Percentiles rank a stretch among this genome's conserved stretches.
Conservation (phyloP, 2,113 vertebrate genomes). For the Hippocampus barbouri region DNA sequence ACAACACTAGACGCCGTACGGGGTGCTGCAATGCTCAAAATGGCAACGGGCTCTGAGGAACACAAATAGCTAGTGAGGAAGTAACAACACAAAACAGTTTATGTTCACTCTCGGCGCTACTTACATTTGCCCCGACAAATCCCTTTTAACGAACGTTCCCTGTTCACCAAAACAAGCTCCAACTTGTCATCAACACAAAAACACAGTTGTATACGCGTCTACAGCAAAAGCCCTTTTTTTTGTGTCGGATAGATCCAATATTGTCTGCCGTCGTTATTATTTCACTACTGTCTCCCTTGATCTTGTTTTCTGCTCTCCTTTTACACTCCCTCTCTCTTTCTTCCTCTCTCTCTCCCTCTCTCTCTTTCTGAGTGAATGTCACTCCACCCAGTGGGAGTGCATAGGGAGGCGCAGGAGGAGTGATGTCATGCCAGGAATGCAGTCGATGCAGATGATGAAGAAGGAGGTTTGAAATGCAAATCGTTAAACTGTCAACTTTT, state of each 20-base stretch:
- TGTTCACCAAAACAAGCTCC: neutral
- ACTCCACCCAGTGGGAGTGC: slow-evolving; percentile 70
- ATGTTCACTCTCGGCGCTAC: neutral
- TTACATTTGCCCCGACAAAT: neutral
- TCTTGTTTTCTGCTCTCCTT: slow-evolving; percentile 45
- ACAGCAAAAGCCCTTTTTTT: slow-evolving; percentile 18
- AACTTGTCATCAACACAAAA: slow-evolving; percentile 19
- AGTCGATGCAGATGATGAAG: slow-evolving; percentile 57
- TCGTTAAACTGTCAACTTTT: neutral
- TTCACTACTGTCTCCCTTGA: slow-evolving; percentile 23
- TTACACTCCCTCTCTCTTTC: neutral
- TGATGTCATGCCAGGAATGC: slow-evolving; percentile 80
- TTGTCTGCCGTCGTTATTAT: slow-evolving; percentile 12
- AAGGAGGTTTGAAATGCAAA: slow-evolving; percentile 2
- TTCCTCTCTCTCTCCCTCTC: slow-evolving; percentile 17
- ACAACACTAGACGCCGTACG: neutral
- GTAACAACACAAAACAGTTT: slow-evolving; percentile 13
- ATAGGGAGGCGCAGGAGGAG: slow-evolving; percentile 63
- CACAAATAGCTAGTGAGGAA: slow-evolving; percentile 29
- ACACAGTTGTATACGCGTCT: slow-evolving; percentile 21
- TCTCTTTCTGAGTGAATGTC: slow-evolving; percentile 33
- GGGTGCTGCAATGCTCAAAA: slow-evolving; percentile 25
- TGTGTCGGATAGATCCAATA: neutral
- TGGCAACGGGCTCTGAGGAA: slow-evolving; percentile 2
- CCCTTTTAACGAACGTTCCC: neutral